Percentiles rank a stretch among this genome's conserved stretches.
phyloP scores from a whole-genome alignment of 1,140 invertebrate genomes.

The Pinna nobilis region DNA sequence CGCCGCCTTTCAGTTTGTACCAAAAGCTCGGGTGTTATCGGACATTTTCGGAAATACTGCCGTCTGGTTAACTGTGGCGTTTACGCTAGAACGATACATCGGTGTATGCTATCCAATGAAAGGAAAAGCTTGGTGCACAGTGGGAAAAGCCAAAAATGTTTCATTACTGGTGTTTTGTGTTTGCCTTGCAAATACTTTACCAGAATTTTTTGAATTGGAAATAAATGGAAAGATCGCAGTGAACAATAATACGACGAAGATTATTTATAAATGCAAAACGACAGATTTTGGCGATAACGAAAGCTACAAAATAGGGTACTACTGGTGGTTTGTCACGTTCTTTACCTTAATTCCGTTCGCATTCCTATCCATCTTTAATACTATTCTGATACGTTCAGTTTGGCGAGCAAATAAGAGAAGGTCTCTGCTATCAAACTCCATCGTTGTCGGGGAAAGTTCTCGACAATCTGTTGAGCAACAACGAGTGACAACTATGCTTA shows the following conservation, averaged over 20 bases:
- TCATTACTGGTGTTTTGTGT: conserved; percentile 45
- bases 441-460: conserved; percentile 43
- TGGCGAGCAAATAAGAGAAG: conserved; percentile 78
- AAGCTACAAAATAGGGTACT: conserved; percentile 80
- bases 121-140: conserved; percentile 83
- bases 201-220: conserved; percentile 62
- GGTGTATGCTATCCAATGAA: conserved; percentile 86
- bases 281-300: conserved; percentile 73
- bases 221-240: conserved; percentile 54
- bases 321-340: conserved; percentile 81
- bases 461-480: conserved; percentile 62
- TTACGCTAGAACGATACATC: conserved; percentile 87
- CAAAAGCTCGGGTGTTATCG: conserved; percentile 79
- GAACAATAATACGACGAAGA: background rate
- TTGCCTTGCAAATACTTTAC: conserved; percentile 57
- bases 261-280: conserved; percentile 35
- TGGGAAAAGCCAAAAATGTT: conserved; percentile 68
- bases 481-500: conserved; percentile 84
- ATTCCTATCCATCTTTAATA: conserved; percentile 83
- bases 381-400: conserved; percentile 82
- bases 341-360: conserved; percentile 83
- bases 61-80: conserved; percentile 86
- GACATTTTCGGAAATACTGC: conserved; percentile 82
- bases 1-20: conserved; percentile 70
- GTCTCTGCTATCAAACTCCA: conserved; percentile 76